Conservation (phyloP, 2,888 invertebrate species). For the Fabriciana adippe region DNA sequence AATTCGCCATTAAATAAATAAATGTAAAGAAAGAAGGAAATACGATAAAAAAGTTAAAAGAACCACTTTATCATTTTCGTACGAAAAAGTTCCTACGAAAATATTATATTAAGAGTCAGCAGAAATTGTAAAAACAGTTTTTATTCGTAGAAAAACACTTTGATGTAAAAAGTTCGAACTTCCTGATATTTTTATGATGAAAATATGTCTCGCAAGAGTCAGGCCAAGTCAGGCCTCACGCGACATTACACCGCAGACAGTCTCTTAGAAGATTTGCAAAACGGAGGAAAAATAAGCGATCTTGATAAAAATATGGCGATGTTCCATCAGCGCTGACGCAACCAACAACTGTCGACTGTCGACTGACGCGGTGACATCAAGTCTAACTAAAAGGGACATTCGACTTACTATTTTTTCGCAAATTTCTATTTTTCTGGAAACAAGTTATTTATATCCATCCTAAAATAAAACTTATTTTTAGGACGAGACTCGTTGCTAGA, state of each 20-base stretch:
- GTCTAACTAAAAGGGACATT: no score
- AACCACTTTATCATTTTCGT: not conserved
- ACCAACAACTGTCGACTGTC: not conserved
- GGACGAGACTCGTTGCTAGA: no score
- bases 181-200: not conserved
- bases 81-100: not conserved
- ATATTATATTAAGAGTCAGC: no score
- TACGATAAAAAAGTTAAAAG: no score
- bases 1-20: no score
- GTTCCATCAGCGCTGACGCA: constrained; percentile 4
- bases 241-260: not conserved
- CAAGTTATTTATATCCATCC: no score
- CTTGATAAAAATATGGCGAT: not conserved
- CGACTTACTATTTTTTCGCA: no score
- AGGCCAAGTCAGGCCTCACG: not conserved
- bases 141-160: not conserved
- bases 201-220: not conserved
- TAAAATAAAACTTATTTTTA: no score
- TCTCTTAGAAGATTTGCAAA: not conserved
- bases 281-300: not conserved
- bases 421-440: no score
- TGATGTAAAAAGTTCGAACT: constrained; percentile 5
- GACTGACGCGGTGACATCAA: no score
- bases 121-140: not conserved
- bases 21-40: no score